Evolutionary conservation across 1,140 invertebrate genomes (phyloP), one percentile per base, ranked within the genome.

Genomic region (Drosophila prosaltans): DNA sequence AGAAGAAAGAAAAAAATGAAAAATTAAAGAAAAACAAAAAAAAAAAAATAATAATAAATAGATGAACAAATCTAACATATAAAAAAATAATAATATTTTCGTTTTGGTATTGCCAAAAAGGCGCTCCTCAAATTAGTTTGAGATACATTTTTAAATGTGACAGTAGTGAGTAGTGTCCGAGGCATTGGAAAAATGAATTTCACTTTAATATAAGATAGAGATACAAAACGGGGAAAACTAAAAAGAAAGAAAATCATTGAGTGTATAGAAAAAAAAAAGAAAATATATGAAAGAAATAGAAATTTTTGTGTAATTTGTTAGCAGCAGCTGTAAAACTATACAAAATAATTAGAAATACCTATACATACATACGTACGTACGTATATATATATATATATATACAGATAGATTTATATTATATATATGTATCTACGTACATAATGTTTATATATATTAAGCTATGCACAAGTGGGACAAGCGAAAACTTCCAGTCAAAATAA

Each of bases 71-170:
- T 51, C 24, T 26, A 51, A 67, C 40, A 65, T 51, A 72, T 54
- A 61, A 62, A 78, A 73, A 65, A 67, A 73, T 75, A 72, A 75
- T 65, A 81, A 60, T 65, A 72, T 78, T 83, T 88, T 74, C 65
- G 67, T 58, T 61, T 61, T 40, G 39, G 21, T 65, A 78, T 72
- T 74, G 81, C 73, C 79, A 80, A 88, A 78, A 78, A 73, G 75
- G 63, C 77, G 65, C 55, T 86, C 66, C 79, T 86, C 83, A 88
- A 88, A 88, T 88, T 88, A 88, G 83, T 88, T 89, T 83, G 70
- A 89, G 80, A 89, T 88, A 88, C 83, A 89, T 84, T 88, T 88
- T 70, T 80, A 77, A 88, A 88, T 80, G 84, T 88, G 83, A 88
- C 83, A 88, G 83, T 83, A 88, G 83, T 88, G 83, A 88, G 83